phyloP scores from a whole-genome alignment of 2,888 invertebrate genomes.

The Geotrupes spiniger region DNA sequence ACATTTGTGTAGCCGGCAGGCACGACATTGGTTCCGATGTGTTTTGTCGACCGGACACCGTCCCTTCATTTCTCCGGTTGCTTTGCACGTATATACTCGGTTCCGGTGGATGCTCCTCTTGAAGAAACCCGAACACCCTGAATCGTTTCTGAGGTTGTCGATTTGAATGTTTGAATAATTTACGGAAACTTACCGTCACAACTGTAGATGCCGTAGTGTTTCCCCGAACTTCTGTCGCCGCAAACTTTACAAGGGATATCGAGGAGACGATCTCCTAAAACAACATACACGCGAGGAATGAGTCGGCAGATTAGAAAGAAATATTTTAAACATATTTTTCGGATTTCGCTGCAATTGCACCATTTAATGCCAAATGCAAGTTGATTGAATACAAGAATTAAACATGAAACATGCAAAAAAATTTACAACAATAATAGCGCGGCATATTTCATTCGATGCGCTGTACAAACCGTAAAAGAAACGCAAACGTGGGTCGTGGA shows the following conservation, averaged over 20 bases:
- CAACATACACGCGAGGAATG: too few relatives aligned
- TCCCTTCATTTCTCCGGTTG: conserved; percentile 84
- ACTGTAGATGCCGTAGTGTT: conserved; percentile 99
- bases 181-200: conserved; percentile 81
- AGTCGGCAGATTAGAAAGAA: too few relatives aligned
- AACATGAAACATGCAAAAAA: too few relatives aligned
- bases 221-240: conserved; percentile 97
- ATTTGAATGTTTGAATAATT: conserved; percentile 17
- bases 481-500: too few relatives aligned
- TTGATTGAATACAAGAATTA: too few relatives aligned
- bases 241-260: conserved; percentile 99
- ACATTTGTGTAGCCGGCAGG: conserved; percentile 92
- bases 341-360: too few relatives aligned
- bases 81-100: conserved; percentile 95
- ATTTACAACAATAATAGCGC: too few relatives aligned
- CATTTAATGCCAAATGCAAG: too few relatives aligned
- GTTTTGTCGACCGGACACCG: conserved; percentile 96
- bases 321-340: too few relatives aligned
- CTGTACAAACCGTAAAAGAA: too few relatives aligned
- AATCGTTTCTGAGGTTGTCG: conserved; percentile 12
- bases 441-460: too few relatives aligned
- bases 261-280: conserved; percentile 88
- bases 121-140: conserved; percentile 94
- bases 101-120: conserved; percentile 95
- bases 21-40: conserved; percentile 94